These are phyloP conservation scores for Muntiacus reevesi DNA, from an alignment of 2,113 vertebrate species.

Conservation along the genomic window DNA sequence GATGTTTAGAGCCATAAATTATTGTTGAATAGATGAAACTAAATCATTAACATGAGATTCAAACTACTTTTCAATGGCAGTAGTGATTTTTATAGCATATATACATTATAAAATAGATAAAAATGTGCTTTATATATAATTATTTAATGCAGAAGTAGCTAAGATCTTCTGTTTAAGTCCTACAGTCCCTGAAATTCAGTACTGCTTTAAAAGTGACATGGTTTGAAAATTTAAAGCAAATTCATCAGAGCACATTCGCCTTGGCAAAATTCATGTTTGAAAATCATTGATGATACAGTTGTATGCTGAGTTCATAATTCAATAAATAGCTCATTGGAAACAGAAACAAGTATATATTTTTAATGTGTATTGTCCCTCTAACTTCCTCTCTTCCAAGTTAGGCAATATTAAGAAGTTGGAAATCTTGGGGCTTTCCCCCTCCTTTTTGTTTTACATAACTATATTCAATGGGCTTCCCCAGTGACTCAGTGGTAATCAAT, in stretches of 20 bases:
- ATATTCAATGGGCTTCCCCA: background rate
- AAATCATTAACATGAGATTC: conserved; percentile 43
- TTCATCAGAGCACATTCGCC: background rate
- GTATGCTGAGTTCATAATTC: background rate
- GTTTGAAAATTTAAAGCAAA: conserved; percentile 1
- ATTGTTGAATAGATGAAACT: conserved; percentile 27
- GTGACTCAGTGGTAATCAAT: background rate
- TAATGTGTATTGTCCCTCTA: background rate
- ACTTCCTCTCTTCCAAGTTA: background rate
- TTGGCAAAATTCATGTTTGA: background rate
- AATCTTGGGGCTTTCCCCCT: background rate
- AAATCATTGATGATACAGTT: background rate
- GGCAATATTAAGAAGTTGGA: background rate
- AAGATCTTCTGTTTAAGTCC: background rate
- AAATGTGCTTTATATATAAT: background rate
- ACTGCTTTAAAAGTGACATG: background rate
- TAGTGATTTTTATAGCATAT: conserved; percentile 23
- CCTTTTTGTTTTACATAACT: background rate
- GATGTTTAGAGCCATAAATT: conserved; percentile 15
- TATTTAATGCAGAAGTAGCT: background rate
- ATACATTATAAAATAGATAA: background rate
- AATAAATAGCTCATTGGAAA: background rate
- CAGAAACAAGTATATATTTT: background rate
- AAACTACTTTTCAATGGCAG: background rate
- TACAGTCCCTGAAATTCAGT: background rate